Evolutionary conservation across 2,888 invertebrate species (phyloP), one percentile per base, ranked within the genome.

Genomic region (Spilarctia lutea): DNA sequence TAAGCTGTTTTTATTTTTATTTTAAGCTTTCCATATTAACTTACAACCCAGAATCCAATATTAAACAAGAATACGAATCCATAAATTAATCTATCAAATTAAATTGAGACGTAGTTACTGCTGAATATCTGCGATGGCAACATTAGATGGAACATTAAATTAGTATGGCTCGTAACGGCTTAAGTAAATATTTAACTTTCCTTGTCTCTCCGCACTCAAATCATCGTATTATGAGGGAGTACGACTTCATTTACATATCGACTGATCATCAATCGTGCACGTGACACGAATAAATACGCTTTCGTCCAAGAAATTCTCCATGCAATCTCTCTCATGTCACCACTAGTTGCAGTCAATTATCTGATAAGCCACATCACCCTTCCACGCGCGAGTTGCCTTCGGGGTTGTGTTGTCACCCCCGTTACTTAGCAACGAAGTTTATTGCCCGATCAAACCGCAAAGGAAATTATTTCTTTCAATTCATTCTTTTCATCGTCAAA

Each of bases 281-380:
- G 88, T 86, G 82, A 79, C 83, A 78, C 68, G 81, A 83, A 83
- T 84, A 80, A 80, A 74, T 80, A 79, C 66, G 73, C 66, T 71
- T 78, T 77, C 77, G 76, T 80, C 78, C 79, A 79, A 84, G 81
- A 82, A 82, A 78, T 80, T 74, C 63, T 78, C 78, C 79, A 77
- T 85, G 85, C 86, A 86, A 86, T 87, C 87, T 86, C 86, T 85
- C 81, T 83, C 87, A 81, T 83, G 89, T 88, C 88, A 87, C 86
- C 86, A 88, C 87, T 88, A 88, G 86, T 88, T 91, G 89, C 89
- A 92, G 88, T 90, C 93, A 93, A 94, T 94, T 94, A 94, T 94
- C 92, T 92, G 94, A 94, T 94, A 94, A 93, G 92, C 85, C 81
- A 87, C 86, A 83, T 84, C 88, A 85, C 86, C 87, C 90, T 89